Base-by-base conservation (phyloP, 1,140 invertebrate genomes). In the Lepidurus couesii region DNA sequence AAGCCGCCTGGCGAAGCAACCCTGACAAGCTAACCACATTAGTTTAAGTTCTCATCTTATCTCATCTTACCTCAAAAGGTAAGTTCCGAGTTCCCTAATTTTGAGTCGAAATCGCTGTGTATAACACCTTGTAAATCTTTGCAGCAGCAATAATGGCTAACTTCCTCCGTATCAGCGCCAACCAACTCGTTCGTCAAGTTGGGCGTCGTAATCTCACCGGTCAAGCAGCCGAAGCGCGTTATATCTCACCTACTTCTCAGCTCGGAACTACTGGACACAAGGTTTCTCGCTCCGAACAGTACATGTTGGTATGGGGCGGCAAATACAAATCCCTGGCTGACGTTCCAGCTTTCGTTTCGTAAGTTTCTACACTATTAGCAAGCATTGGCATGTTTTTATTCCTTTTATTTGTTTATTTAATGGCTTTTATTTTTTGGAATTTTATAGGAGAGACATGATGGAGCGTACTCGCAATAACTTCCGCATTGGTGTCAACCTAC, bases 211-310 rank as follows among this genome's bases (percentile, higher is more conserved):
- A 47, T 10, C 45, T 77, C 34, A 47, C 78, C 1, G 42, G 42
- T n/a, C 34, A 73, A 42, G 53, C 73, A n/a, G 78, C n/a, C 42
- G 65, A 44, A 26, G 53, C 34, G 21, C 42, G 78, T 45, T 79
- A 79, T 44, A 26, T 79, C 45, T 79, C 78, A 34, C 78, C 78
- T 10, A 74, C 73, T 21, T 79, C 78, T 44, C n/a, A 75, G 34
- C 78, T 79, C 24, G 78, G 78, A 47, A 79, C 75, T 42, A 47
- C 75, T 44, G 44, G 16, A 24, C 78, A 79, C 78, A 79, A 75
- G 75, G 78, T 79, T n/a, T 75, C 73, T n/a, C 78, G 65, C 44
- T 24, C 75, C 9, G 78, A 79, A 45, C 78, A 79, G 73, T 26
- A 44, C 13, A 43, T 79, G 74, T 42, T 79, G n/a, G 78, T 79